A percentile compares a stretch with the other conserved stretches of the same genome.
Evolutionary conservation across 2,888 invertebrate species (phyloP).

Genomic region (Xestobium rufovillosum): DNA sequence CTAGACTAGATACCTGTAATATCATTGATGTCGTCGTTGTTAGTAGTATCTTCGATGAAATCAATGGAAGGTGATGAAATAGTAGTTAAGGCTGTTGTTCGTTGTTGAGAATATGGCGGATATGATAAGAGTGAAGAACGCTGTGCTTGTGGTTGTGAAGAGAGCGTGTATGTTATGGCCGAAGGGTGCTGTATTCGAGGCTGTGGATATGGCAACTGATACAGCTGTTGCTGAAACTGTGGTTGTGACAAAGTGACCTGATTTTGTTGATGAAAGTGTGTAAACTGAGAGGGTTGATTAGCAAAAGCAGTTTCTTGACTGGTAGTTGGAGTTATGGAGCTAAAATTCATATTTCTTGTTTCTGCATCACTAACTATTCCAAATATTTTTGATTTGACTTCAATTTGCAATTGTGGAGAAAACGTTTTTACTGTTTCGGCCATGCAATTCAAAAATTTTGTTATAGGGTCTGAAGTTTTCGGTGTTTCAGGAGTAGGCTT

Average conservation of each 20-base stretch:
- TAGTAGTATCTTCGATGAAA: not conserved
- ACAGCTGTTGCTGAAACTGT: constrained; percentile 1
- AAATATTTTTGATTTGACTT: constrained; percentile 1
- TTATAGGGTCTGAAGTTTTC: not conserved
- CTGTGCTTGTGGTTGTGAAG: not conserved
- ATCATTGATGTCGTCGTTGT: constrained; percentile 2
- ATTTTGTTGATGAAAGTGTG: no score
- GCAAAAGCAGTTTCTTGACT: no score
- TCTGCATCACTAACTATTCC: constrained; percentile 2
- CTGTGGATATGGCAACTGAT: not conserved
- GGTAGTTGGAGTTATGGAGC: not conserved
- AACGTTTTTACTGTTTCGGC: constrained; percentile 2
- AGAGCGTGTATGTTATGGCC: not conserved
- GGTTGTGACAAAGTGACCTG: not conserved
- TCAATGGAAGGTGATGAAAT: not conserved
- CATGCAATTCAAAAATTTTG: constrained; percentile 1
- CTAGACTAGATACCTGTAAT: not conserved
- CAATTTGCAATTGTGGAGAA: constrained; percentile 3
- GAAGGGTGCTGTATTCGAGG: constrained; percentile 1
- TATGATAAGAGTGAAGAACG: not conserved
- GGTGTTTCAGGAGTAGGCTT: constrained; percentile 1
- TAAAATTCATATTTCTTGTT: constrained; percentile 1
- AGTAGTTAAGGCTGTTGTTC: not conserved
- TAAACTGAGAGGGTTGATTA: no score
- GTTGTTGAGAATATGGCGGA: constrained; percentile 1